These are phyloP conservation scores for Enteromius unitaeniatus DNA, from an alignment of 2,797 vertebrate genomes.

Conservation along the genomic window DNA sequence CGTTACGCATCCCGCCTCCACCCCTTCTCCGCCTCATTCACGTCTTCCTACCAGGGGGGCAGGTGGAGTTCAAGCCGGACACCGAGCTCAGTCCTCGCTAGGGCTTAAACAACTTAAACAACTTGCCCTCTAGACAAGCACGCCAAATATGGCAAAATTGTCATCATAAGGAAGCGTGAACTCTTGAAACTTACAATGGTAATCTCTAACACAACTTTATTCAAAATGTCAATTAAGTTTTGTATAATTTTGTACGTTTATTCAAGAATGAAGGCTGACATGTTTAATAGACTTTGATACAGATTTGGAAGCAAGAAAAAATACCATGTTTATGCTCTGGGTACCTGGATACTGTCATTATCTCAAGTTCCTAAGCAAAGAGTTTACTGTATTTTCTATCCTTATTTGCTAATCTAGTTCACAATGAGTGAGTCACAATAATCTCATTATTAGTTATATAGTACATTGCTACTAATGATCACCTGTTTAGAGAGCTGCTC, in stretches of 20 bases:
- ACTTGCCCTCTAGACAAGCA: no score
- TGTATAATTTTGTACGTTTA: background rate
- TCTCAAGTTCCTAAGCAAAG: background rate
- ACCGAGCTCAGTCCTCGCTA: no score
- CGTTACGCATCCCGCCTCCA: no score
- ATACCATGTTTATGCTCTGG: background rate
- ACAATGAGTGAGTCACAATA: background rate
- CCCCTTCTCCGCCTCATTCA: no score
- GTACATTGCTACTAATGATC: conserved; percentile 14
- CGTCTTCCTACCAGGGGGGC: no score
- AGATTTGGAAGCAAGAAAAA: background rate
- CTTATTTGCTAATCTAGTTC: background rate
- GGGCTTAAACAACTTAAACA: no score
- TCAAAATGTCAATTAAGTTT: background rate
- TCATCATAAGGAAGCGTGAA: no score
- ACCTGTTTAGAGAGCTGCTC: conserved; percentile 99
- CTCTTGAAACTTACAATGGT: background rate
- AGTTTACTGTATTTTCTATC: background rate
- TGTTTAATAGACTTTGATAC: background rate
- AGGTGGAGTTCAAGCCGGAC: no score
- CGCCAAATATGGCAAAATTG: no score
- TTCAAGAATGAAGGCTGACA: background rate
- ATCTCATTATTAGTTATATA: background rate
- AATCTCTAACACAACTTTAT: background rate
- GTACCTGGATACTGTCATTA: background rate